Conservation (phyloP, 2,888 invertebrate species). For the Eueremaeus valkanovi region DNA sequence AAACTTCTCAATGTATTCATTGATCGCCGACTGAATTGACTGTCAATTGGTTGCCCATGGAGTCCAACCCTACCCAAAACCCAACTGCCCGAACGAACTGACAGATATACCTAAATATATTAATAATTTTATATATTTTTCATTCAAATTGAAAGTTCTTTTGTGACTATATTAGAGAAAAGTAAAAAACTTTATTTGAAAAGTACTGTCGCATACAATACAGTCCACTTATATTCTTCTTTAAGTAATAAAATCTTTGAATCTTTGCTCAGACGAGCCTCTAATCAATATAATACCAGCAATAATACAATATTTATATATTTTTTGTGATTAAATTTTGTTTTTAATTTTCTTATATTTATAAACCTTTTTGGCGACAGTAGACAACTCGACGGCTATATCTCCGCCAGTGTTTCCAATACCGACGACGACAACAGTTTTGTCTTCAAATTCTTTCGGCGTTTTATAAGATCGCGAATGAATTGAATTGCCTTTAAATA, state of each 20-base stretch:
- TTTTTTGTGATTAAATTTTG: background rate
- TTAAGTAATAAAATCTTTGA: too few species aligned
- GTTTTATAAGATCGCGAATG: conserved; percentile 49
- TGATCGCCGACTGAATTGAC: conserved; percentile 40
- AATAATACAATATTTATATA: background rate
- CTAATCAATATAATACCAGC: too few species aligned
- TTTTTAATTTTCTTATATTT: background rate
- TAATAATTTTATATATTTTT: background rate
- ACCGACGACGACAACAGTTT: conserved; percentile 55
- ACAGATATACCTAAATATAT: conserved; percentile 52
- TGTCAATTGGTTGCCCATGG: conserved; percentile 53
- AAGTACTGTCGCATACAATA: too few species aligned
- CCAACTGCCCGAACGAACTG: conserved; percentile 56
- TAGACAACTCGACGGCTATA: conserved; percentile 52
- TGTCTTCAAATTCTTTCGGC: conserved; percentile 48
- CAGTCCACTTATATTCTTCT: too few species aligned
- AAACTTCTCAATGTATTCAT: conserved; percentile 40
- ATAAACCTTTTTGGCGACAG: conserved; percentile 49
- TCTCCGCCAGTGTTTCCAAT: conserved; percentile 56
- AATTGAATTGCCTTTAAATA: conserved; percentile 49
- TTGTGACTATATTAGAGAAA: too few species aligned
- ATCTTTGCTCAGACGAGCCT: too few species aligned
- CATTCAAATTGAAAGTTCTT: too few species aligned
- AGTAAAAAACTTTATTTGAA: too few species aligned
- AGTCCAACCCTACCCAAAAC: conserved; percentile 54